These are phyloP conservation scores for Eulemur mongoz DNA, from an alignment of 2,797 vertebrate species.

Conservation along the genomic window DNA sequence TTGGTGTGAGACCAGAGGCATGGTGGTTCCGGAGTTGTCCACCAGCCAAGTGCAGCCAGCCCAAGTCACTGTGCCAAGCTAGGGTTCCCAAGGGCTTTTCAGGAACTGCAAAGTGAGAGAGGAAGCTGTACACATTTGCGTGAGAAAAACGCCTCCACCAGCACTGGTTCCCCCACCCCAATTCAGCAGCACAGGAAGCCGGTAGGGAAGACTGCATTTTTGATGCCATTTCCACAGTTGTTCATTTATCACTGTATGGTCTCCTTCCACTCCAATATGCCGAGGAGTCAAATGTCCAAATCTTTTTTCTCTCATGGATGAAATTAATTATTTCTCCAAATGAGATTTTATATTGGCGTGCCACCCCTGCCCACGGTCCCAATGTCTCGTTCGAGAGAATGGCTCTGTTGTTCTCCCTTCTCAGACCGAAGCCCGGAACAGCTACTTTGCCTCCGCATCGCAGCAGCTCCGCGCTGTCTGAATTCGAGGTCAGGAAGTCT, in stretches of 20 bases:
- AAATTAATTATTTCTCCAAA: constrained; percentile 18
- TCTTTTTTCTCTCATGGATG: background rate
- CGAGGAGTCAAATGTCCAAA: background rate
- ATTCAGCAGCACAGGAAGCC: background rate
- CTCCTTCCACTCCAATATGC: background rate
- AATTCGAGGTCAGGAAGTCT: background rate
- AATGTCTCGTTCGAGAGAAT: background rate
- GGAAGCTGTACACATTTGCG: background rate
- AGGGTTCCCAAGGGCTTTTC: background rate
- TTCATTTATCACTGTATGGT: background rate
- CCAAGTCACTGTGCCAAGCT: background rate
- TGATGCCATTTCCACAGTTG: background rate
- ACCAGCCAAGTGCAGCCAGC: background rate
- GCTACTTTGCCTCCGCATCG: background rate
- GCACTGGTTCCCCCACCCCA: too few relatives aligned
- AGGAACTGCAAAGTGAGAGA: background rate
- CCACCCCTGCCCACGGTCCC: background rate
- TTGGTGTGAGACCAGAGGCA: background rate
- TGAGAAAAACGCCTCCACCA: background rate
- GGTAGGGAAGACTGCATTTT: background rate
- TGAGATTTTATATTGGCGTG: background rate
- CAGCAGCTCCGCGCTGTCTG: background rate
- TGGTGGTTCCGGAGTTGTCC: background rate
- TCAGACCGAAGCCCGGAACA: background rate
- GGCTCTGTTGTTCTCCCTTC: background rate